Percentiles rank a stretch among this genome's conserved stretches.
These are phyloP conservation scores for Osmerus mordax DNA, from an alignment of 2,113 vertebrate species.

Conservation along the genomic window DNA sequence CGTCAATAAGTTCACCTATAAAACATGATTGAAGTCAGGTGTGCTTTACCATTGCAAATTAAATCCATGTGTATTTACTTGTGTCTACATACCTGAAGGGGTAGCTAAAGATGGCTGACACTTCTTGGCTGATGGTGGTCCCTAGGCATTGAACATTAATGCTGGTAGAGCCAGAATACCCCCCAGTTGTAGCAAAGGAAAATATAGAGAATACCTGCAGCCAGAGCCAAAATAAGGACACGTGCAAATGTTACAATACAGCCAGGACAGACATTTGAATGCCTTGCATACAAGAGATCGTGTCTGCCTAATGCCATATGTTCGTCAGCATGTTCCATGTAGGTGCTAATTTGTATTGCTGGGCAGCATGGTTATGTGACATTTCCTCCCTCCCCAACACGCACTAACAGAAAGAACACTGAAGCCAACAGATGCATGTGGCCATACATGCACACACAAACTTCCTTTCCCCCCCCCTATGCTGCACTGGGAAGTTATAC, in stretches of 20 bases:
- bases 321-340: too few relatives aligned
- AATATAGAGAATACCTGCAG: constrained; percentile 89
- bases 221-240: constrained; percentile 5
- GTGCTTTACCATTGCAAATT: neutral
- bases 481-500: too few relatives aligned
- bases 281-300: too few relatives aligned
- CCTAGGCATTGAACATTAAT: constrained; percentile 72
- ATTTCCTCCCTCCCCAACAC: too few relatives aligned
- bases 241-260: constrained; percentile 1
- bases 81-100: constrained; percentile 85
- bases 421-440: too few relatives aligned
- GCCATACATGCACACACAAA: too few relatives aligned
- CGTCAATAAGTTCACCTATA: neutral
- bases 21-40: neutral
- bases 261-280: too few relatives aligned
- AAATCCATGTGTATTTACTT: neutral
- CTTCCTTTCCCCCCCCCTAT: too few relatives aligned
- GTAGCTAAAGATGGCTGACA: constrained; percentile 79
- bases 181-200: constrained; percentile 87
- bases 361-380: too few relatives aligned
- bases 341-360: too few relatives aligned
- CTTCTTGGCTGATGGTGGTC: constrained; percentile 19
- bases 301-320: too few relatives aligned
- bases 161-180: constrained; percentile 81
- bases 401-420: too few relatives aligned